These are phyloP conservation scores for Paedocypris sp. DNA, from an alignment of 2,113 vertebrate species.

Conservation along the genomic window DNA sequence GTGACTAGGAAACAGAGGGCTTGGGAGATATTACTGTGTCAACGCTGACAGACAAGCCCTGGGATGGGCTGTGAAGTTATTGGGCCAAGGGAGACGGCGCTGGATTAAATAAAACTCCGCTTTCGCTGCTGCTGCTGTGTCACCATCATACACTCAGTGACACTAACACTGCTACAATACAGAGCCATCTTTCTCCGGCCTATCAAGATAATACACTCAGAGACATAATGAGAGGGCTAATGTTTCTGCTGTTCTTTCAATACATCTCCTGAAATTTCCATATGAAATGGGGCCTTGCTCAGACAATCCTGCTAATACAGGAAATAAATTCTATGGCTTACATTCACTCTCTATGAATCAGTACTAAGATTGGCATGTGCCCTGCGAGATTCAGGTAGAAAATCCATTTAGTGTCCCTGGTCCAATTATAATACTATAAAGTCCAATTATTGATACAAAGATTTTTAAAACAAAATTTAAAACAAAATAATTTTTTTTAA, in stretches of 20 bases:
- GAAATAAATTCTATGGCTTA: not conserved
- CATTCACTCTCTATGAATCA: too few relatives aligned
- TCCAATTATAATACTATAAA: too few relatives aligned
- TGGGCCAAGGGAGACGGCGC: slow-evolving; percentile 84
- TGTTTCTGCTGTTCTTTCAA: slow-evolving; percentile 21
- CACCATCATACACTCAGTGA: slow-evolving; percentile 67
- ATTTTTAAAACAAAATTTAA: too few relatives aligned
- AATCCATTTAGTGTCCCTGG: too few relatives aligned
- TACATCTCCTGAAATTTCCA: slow-evolving; percentile 17
- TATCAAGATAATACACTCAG: slow-evolving; percentile 79
- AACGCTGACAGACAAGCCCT: slow-evolving; percentile 96
- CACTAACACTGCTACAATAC: slow-evolving; percentile 72
- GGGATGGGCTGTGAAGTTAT: slow-evolving; percentile 96
- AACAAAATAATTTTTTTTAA: too few relatives aligned
- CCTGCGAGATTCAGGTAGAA: too few relatives aligned
- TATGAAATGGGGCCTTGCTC: slow-evolving; percentile 2
- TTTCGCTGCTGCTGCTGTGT: slow-evolving; percentile 78
- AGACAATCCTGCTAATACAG: slow-evolving; percentile 14
- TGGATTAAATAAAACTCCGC: slow-evolving; percentile 95
- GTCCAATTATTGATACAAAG: too few relatives aligned
- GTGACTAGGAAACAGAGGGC: slow-evolving; percentile 84
- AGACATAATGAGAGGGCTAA: slow-evolving; percentile 53
- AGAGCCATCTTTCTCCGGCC: slow-evolving; percentile 80
- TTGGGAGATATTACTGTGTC: slow-evolving; percentile 95
- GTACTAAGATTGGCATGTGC: too few relatives aligned